Evolutionary conservation across 2,888 invertebrate species (phyloP), one percentile per base, ranked within the genome.

Genomic region (Lacanobia oleracea): DNA sequence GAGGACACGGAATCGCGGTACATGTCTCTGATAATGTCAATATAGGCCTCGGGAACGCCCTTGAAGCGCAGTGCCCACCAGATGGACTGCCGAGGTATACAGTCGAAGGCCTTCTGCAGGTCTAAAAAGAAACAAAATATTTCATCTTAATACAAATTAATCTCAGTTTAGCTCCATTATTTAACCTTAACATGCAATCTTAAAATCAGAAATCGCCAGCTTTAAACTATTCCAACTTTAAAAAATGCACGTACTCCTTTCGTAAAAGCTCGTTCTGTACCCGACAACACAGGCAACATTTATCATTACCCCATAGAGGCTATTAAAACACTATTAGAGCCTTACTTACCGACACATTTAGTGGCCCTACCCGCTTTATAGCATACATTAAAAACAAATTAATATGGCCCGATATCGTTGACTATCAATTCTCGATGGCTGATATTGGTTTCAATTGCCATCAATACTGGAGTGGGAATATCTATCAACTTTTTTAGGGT

Each of bases 321-420:
- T 79, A 86, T 86, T 86, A 86, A 87, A 86, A 85, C 70, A 72
- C 79, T 79, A 86, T 86, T 86, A 86, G 72, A 53, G 71, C 64
- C 56, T 71, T 66, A 75, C 69, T 83, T 79, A 71, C 70, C 27
- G 23, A 69, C 63, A 77, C 59, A 69, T 65, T 72, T 65, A 72
- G 54, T 68, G 50, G 43, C 53, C 33, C 33, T 63, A 71, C 72
- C 51, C 37, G 61, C 51, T 71, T 66, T 66, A 66, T 63, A 71
- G 74, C 67, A 50, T 60, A 74, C 74, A 84, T 86, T 78, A 82
- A 84, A 84, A 82, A 75, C 59, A 67, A 76, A 83, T 85, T 78
- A 84, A 77, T 83, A 67, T 59, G 69, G 65, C n/a, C 51, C 59
- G 57, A 72, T 80, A 85, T 77, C 75, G 51, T 54, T 77, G 50